Base-by-base conservation (phyloP, 1,140 invertebrate species). In the Lepidurus packardi region DNA sequence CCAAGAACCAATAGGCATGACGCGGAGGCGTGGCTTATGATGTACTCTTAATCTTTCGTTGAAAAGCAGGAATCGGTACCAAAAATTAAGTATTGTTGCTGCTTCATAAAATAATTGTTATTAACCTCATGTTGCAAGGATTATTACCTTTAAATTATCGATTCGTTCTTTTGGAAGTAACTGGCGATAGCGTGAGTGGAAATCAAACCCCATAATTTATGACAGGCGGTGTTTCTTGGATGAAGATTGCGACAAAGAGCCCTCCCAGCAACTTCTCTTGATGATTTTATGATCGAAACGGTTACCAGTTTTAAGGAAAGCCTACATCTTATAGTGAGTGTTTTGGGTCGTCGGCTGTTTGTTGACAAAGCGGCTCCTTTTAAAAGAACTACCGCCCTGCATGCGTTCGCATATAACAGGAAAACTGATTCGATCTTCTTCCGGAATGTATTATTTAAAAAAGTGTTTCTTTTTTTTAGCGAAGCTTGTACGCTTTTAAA, bases 201-300 rank as follows among this genome's bases (percentile, higher is more conserved):
- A 34, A 34, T 34, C 34, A 34, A 34, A 11, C 45, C 16, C 10
- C 16, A 11, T 11, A 21, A 65, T 65, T 65, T 65, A 65, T 65
- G 53, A 65, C 16, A 5, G 53, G 53, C 53, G 53, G 53, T 65
- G 13, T 13, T 13, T 65, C 53, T 21, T 65, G 16, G 16, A 21
- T 65, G 53, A 65, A 13, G 13, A 65, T 16, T 13, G 53, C 53
- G 53, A 65, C 53, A 65, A 65, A 65, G 53, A 65, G 53, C 16
- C 53, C 53, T 65, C 53, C 53, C 53, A 65, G 53, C 53, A 34
- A 4, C 34, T 21, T 65, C 53, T 65, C 53, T 21, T 65, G 53
- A 65, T 65, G 53, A 65, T 21, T 65, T 65, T 65, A 65, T 65
- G 53, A 65, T 65, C 53, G 21, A 65, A 65, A 65, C 53, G 53